Evolutionary conservation across 1,140 invertebrate genomes (phyloP), one percentile per base, ranked within the genome.

Genomic region (Paralvinella palmiformis): DNA sequence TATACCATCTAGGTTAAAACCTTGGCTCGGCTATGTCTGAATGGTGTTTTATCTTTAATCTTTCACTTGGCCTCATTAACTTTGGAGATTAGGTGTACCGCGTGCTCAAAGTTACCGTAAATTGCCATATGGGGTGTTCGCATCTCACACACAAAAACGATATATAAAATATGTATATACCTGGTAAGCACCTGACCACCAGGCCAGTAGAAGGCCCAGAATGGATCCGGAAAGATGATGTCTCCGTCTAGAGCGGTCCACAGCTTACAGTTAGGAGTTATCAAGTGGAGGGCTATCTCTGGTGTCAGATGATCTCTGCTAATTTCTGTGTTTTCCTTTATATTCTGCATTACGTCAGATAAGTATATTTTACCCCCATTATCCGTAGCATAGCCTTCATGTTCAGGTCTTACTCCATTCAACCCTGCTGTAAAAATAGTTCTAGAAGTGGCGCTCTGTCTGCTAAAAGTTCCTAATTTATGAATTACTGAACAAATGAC

Each of bases 181-280:
- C 75, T 74, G 20, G 73, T 69, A 35, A 77, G 45, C 20, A 63
- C 72, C 56, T 77, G 75, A 52, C 75, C 74, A 20, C 75, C 75
- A 17, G 75, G 74, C 75, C 75, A 77, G 55, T 73, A 76, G 65
- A 77, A 76, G 7, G 75, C 74, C 75, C 75, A 77, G 55, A 64
- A 77, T 7, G 75, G 75, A 57, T 77, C 75, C 13, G 45, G n/a
- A 63, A 75, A 74, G 2, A 69, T 70, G 29, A 59, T 62, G 15
- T 67, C 44, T 7, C 69, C 66, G 13, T 45, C 65, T n/a, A 45
- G 56, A 10, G 59, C 62, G 5, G 57, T 50, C 74, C 74, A 75
- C 7, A 77, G 64, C 1, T 59, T 41, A 66, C 74, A 75, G 4
- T 66, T 59, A 7, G 61, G 69, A n/a, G 75, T 77, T 6, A 77